Evolutionary conservation across 1,140 invertebrate species (phyloP).

Genomic region (Euglossa dilemma): DNA sequence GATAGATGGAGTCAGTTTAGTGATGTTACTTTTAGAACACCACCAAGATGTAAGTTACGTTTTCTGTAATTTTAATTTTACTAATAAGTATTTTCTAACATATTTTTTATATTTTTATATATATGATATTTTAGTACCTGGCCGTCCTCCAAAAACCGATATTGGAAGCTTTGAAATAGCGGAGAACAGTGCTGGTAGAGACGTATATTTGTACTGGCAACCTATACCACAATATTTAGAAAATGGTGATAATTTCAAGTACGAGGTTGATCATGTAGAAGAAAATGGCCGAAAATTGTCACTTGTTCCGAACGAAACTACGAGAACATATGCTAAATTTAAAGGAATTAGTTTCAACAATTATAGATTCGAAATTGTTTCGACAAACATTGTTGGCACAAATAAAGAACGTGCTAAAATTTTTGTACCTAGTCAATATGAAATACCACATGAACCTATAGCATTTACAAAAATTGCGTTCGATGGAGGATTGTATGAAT

Average conservation of each 20-base stretch:
- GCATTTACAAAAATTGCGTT: constrained; percentile 87
- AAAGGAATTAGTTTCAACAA: constrained; percentile 78
- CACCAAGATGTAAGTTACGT: constrained; percentile 81
- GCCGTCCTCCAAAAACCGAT: constrained; percentile 84
- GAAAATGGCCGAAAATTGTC: constrained; percentile 74
- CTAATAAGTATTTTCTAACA: neutral
- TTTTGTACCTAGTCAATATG: constrained; percentile 83
- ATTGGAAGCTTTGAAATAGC: constrained; percentile 86
- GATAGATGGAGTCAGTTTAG: constrained; percentile 86
- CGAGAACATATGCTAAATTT: constrained; percentile 83
- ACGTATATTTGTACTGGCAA: constrained; percentile 88
- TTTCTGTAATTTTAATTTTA: constrained; percentile 13
- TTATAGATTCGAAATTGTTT: constrained; percentile 83
- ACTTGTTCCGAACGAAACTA: constrained; percentile 77
- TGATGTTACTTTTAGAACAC: constrained; percentile 84
- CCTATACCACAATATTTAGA: constrained; percentile 84
- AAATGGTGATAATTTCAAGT: constrained; percentile 84
- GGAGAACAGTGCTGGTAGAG: constrained; percentile 81
- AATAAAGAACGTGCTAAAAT: constrained; percentile 84
- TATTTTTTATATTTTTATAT: constrained; percentile 40
- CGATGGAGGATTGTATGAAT: constrained; percentile 86
- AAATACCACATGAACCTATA: constrained; percentile 82
- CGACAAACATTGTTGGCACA: constrained; percentile 84
- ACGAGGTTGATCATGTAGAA: constrained; percentile 75
- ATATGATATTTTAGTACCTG: constrained; percentile 80